A percentile compares a stretch with the other conserved stretches of the same genome.
Conservation (phyloP, 2,797 vertebrate genomes). For the Buceros bicornis region DNA sequence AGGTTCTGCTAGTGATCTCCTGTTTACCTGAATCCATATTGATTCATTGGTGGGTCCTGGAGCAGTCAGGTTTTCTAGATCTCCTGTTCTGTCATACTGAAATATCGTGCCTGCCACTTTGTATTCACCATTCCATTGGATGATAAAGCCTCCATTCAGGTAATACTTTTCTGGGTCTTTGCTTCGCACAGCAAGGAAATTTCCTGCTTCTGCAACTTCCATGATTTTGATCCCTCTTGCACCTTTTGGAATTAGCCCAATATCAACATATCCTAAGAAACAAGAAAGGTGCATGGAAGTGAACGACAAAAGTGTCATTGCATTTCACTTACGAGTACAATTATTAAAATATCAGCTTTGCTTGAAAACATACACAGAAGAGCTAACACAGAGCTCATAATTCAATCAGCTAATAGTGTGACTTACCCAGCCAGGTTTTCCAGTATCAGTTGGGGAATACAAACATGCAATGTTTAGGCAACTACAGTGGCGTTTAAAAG, state of each 20-base stretch:
- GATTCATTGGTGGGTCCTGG: constrained; percentile 91
- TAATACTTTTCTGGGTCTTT: constrained; percentile 89
- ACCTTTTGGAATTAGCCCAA: constrained; percentile 93
- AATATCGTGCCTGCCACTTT: constrained; percentile 90
- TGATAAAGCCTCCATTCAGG: constrained; percentile 95
- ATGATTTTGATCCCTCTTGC: constrained; percentile 92
- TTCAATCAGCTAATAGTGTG: neutral
- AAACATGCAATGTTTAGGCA: neutral
- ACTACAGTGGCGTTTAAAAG: neutral
- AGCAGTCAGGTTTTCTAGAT: constrained; percentile 95
- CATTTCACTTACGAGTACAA: neutral
- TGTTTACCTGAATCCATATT: constrained; percentile 91
- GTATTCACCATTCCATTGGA: constrained; percentile 98
- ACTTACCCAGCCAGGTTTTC: neutral
- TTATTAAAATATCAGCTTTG: neutral
- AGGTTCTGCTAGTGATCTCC: neutral
- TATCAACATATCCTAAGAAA: constrained; percentile 90
- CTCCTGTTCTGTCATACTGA: constrained; percentile 90
- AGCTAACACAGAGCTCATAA: neutral
- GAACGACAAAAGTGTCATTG: neutral
- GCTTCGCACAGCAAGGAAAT: constrained; percentile 92
- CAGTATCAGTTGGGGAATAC: neutral
- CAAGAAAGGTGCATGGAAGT: neutral
- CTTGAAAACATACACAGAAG: neutral
- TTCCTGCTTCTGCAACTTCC: constrained; percentile 92